These are phyloP conservation scores for Agelaius tricolor DNA, from an alignment of 2,113 vertebrate species.

Conservation along the genomic window DNA sequence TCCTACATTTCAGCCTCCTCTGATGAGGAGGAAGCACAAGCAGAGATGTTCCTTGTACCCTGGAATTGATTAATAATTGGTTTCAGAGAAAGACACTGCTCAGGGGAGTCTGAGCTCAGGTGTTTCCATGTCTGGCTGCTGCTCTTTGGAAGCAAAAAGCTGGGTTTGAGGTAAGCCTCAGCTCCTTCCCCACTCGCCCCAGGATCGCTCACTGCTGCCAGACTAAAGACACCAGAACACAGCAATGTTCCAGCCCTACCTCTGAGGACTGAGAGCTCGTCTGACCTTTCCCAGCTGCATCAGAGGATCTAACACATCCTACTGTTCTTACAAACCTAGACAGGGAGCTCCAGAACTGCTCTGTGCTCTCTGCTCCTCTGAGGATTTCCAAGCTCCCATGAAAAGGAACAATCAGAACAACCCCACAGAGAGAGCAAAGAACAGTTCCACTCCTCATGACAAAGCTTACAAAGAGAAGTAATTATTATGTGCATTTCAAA, in stretches of 20 bases:
- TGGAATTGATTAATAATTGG: background rate
- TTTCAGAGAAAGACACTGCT: background rate
- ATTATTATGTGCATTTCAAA: background rate
- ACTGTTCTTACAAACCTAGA: background rate
- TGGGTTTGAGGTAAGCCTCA: background rate
- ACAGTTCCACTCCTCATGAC: background rate
- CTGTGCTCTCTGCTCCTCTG: background rate
- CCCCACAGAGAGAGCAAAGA: background rate
- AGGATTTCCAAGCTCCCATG: background rate
- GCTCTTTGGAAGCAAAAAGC: background rate
- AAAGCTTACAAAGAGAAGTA: background rate
- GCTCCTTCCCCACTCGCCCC: rapidly evolving
- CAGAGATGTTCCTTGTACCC: background rate
- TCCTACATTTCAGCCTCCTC: background rate
- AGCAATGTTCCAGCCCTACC: background rate
- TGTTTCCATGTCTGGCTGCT: background rate
- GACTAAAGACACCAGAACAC: background rate
- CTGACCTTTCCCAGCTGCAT: background rate
- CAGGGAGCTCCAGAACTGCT: background rate
- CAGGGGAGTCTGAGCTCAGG: background rate
- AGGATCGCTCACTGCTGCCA: background rate
- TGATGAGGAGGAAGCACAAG: background rate
- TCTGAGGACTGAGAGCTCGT: background rate
- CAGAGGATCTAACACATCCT: background rate
- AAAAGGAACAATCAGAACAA: background rate